A percentile compares a stretch with the other conserved stretches of the same genome.
These are phyloP conservation scores for Leptatherina wallacei DNA, from an alignment of 2,797 vertebrate genomes.

Conservation along the genomic window DNA sequence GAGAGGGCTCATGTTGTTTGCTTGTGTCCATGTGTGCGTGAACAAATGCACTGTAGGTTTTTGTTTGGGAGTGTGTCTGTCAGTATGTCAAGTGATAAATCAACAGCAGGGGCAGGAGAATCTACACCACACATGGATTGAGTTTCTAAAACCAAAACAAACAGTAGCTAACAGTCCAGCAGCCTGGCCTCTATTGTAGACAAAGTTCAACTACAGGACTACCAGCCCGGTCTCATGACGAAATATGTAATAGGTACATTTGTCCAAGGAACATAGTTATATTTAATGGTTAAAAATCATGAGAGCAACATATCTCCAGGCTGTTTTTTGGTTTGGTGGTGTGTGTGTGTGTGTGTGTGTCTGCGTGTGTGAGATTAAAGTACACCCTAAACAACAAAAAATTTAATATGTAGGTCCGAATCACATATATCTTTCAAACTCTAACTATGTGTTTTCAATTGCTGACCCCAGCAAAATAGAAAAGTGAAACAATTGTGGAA, in stretches of 20 bases:
- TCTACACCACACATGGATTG: slow-evolving; percentile 63
- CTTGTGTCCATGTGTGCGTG: slow-evolving; percentile 38
- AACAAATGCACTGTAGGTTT: slow-evolving; percentile 1
- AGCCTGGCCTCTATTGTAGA: slow-evolving; percentile 74
- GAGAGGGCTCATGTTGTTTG: slow-evolving; percentile 74
- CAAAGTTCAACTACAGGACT: slow-evolving; percentile 71
- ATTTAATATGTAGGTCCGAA: neutral
- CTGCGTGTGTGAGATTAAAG: neutral
- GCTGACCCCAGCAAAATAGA: neutral
- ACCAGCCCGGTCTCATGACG: neutral
- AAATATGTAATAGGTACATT: neutral
- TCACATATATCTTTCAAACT: neutral
- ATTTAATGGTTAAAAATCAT: neutral
- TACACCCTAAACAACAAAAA: neutral
- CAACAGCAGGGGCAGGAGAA: slow-evolving; percentile 74
- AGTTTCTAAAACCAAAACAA: slow-evolving; percentile 77
- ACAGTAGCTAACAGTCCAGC: slow-evolving; percentile 73
- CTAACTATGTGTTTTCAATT: neutral
- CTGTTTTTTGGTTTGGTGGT: neutral
- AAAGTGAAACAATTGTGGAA: neutral
- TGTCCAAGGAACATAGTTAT: neutral
- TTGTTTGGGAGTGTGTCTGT: slow-evolving; percentile 39
- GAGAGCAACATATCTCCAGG: neutral
- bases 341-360: neutral
- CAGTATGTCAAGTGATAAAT: slow-evolving; percentile 52